Percentiles rank a stretch among this genome's conserved stretches.
phyloP scores from a whole-genome alignment of 53 echinoderm and acorn worm genomes.

The Arbacia lixula region DNA sequence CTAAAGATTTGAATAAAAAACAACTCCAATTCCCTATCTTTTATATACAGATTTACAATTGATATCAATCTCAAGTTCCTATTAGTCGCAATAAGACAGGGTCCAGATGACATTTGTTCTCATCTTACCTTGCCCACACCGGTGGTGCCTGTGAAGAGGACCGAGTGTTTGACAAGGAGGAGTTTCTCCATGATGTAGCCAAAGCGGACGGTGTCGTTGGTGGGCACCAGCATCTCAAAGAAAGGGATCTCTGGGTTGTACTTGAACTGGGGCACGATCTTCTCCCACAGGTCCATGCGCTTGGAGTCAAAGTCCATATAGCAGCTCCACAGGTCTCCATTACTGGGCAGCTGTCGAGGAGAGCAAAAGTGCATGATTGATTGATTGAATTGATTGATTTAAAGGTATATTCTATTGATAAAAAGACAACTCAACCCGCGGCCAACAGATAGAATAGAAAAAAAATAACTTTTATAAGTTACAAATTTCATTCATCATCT shows the following conservation, averaged over 20 bases:
- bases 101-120: too few species aligned
- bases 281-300: constrained; percentile 99
- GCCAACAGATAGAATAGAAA: too few species aligned
- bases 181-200: constrained; percentile 99
- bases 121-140: constrained; percentile 98
- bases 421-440: too few species aligned
- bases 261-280: constrained; percentile 95
- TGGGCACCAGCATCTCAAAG: constrained; percentile 99
- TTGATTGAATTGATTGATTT: too few species aligned
- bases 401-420: too few species aligned
- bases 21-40: too few species aligned
- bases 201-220: constrained; percentile 94
- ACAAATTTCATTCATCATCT: too few species aligned
- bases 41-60: too few species aligned
- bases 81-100: too few species aligned
- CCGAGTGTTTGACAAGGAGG: constrained; percentile 80
- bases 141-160: constrained; percentile 97
- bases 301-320: constrained; percentile 96
- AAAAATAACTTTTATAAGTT: too few species aligned
- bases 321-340: constrained; percentile 95
- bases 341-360: constrained; percentile 58
- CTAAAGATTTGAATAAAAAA: too few species aligned
- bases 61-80: too few species aligned
- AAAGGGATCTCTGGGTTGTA: constrained; percentile 95
- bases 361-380: constrained; percentile 35